Conservation (phyloP, 1,140 invertebrate species). For the Cylas formicarius region DNA sequence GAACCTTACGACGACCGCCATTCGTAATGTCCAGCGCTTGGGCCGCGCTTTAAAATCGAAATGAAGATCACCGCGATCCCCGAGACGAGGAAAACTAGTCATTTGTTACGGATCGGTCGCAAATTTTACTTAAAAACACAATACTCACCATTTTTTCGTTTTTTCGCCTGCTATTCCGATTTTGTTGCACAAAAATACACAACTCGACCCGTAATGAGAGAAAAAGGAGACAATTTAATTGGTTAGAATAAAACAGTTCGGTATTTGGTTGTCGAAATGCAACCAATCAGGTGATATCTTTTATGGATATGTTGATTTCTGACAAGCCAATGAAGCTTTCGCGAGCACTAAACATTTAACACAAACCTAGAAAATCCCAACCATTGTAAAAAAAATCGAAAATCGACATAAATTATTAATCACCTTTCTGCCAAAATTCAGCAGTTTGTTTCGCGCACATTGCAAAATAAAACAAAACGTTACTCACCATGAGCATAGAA, state of each 20-base stretch:
- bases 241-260: constrained; percentile 43
- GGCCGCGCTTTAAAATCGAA: constrained; percentile 22
- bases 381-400: not conserved
- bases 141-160: constrained; percentile 6
- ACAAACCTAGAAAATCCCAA: not conserved
- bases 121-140: too few relatives aligned
- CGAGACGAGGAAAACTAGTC: too few relatives aligned
- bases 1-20: constrained; percentile 41
- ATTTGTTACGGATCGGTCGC: too few relatives aligned
- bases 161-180: constrained; percentile 1
- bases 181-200: constrained; percentile 10
- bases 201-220: constrained; percentile 20
- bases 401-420: not conserved
- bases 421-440: too few relatives aligned
- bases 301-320: constrained; percentile 51
- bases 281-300: constrained; percentile 59
- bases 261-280: constrained; percentile 44
- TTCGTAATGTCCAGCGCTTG: constrained; percentile 36
- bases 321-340: constrained; percentile 50
- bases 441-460: too few relatives aligned
- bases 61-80: constrained; percentile 31
- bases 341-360: constrained; percentile 31
- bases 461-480: constrained; percentile 17
- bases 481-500: constrained; percentile 38
- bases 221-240: constrained; percentile 43